Evolutionary conservation across 2,888 invertebrate genomes (phyloP).

Genomic region (Euplagia quadripunctaria): DNA sequence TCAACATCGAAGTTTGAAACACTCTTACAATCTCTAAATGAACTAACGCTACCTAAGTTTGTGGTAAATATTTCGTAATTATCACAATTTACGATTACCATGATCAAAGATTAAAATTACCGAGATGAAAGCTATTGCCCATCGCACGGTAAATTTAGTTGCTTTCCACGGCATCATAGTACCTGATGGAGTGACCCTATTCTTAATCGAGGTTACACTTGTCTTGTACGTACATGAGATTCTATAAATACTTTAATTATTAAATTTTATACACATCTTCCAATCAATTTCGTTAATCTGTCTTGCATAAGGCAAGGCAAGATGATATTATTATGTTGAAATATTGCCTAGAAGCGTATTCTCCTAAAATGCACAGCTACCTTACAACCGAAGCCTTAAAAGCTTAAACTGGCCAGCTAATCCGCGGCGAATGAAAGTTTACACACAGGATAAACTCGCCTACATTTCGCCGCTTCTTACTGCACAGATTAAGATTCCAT

Average conservation of each 20-base stretch:
- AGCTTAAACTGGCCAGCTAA: constrained; percentile 66
- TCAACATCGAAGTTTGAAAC: background rate
- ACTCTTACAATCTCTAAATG: too few species aligned
- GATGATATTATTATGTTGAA: background rate
- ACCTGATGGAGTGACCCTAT: background rate
- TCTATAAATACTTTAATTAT: background rate
- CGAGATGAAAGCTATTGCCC: too few species aligned
- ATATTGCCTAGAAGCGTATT: constrained; percentile 29
- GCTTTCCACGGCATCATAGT: too few species aligned
- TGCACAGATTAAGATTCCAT: constrained; percentile 57
- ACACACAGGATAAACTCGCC: constrained; percentile 74
- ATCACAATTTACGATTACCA: too few species aligned
- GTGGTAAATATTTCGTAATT: too few species aligned
- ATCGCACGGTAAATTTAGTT: too few species aligned
- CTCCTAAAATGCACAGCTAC: constrained; percentile 47
- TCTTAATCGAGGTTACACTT: background rate
- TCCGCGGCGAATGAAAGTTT: constrained; percentile 76
- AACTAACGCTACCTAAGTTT: too few species aligned
- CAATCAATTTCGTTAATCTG: background rate
- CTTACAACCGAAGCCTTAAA: constrained; percentile 56
- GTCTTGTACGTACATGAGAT: background rate
- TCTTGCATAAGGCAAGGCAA: background rate
- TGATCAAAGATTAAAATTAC: too few species aligned
- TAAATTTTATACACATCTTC: background rate
- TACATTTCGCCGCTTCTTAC: constrained; percentile 56